phyloP scores from a whole-genome alignment of 1,140 invertebrate species.

The Mizuhopecten yessoensis region DNA sequence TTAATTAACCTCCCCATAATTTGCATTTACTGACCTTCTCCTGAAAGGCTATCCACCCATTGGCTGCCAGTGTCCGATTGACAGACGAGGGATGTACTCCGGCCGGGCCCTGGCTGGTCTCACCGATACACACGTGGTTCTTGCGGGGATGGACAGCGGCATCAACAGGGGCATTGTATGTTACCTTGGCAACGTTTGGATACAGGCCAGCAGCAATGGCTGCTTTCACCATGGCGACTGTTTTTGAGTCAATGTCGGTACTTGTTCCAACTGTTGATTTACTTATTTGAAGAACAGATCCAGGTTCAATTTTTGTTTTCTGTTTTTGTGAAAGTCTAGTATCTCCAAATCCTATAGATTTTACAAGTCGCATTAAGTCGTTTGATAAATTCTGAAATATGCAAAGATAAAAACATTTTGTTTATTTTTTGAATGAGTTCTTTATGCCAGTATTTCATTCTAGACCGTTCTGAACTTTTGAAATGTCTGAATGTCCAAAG shows the following conservation, averaged over 20 bases:
- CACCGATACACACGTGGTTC: slow-evolving; percentile 70
- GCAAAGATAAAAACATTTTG: no score
- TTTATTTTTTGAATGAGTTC: no score
- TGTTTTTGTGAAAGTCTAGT: not conserved
- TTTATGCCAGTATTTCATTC: no score
- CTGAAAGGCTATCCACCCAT: slow-evolving; percentile 78
- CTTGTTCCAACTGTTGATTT: slow-evolving; percentile 52
- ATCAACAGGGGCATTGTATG: slow-evolving; percentile 72
- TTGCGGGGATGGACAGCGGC: slow-evolving; percentile 68
- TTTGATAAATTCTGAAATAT: slow-evolving; percentile 77
- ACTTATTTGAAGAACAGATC: slow-evolving; percentile 71
- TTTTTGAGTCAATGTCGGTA: slow-evolving; percentile 62
- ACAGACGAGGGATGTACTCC: slow-evolving; percentile 79
- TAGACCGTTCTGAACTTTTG: no score
- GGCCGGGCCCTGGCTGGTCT: slow-evolving; percentile 76
- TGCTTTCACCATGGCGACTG: slow-evolving; percentile 78
- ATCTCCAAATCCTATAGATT: slow-evolving; percentile 75
- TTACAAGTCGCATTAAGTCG: slow-evolving; percentile 78
- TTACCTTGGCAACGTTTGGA: slow-evolving; percentile 77
- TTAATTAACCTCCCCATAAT: no score
- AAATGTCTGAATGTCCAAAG: no score
- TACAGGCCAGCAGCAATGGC: slow-evolving; percentile 81
- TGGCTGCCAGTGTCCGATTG: slow-evolving; percentile 75
- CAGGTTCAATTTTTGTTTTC: slow-evolving; percentile 40
- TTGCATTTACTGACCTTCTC: slow-evolving; percentile 75